phyloP scores from a whole-genome alignment of 2,888 invertebrate species.

The Abrostola triplasia region DNA sequence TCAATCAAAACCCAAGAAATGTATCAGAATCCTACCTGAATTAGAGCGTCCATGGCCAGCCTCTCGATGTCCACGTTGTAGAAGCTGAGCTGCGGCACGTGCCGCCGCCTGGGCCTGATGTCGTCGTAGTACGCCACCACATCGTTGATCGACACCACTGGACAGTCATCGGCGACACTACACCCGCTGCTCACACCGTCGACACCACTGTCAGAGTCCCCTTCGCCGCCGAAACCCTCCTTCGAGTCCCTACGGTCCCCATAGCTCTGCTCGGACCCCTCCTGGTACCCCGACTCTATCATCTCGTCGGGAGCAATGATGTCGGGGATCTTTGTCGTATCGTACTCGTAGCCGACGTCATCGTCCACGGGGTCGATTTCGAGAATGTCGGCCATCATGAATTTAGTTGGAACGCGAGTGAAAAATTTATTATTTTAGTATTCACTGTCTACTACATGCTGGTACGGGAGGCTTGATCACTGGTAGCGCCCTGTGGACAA shows the following conservation, averaged over 20 bases:
- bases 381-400: slow-evolving; percentile 77
- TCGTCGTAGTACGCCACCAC: slow-evolving; percentile 86
- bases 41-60: slow-evolving; percentile 78
- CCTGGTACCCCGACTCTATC: slow-evolving; percentile 85
- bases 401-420: slow-evolving; percentile 54
- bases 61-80: slow-evolving; percentile 83
- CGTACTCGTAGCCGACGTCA: slow-evolving; percentile 79
- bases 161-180: slow-evolving; percentile 88
- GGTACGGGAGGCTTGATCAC: slow-evolving; percentile 71
- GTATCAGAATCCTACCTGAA: slow-evolving; percentile 74
- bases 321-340: slow-evolving; percentile 81
- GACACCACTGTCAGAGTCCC: slow-evolving; percentile 87
- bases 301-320: slow-evolving; percentile 83
- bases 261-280: slow-evolving; percentile 82
- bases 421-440: slow-evolving; percentile 45
- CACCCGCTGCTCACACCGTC: slow-evolving; percentile 89
- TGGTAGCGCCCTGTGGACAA: slow-evolving; percentile 79
- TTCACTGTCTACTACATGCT: slow-evolving; percentile 82
- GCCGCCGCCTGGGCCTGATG: slow-evolving; percentile 78
- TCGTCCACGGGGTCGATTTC: slow-evolving; percentile 76
- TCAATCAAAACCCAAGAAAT: slow-evolving; percentile 40
- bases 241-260: slow-evolving; percentile 83
- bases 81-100: slow-evolving; percentile 83
- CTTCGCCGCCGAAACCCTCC: slow-evolving; percentile 82
- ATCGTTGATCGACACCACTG: slow-evolving; percentile 86